Conservation (phyloP, 2,888 invertebrate genomes). For the Brachynemurus nebulosus region DNA sequence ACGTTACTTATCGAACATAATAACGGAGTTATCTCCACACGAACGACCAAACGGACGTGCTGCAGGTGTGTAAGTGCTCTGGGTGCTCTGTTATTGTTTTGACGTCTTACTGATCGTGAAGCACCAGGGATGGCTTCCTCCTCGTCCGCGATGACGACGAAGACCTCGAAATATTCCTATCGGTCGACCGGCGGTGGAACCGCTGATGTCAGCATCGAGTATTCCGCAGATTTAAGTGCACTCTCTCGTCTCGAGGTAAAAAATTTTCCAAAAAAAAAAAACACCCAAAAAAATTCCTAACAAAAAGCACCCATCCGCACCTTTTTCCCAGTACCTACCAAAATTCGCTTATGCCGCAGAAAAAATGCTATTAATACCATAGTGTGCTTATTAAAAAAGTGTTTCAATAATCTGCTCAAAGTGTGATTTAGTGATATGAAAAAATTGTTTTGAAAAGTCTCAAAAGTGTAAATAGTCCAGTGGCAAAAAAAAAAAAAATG, state of each 20-base stretch:
- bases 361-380: too few relatives aligned
- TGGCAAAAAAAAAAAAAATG: too few relatives aligned
- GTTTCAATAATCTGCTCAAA: too few relatives aligned
- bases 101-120: slow-evolving; percentile 7
- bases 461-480: too few relatives aligned
- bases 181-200: slow-evolving; percentile 61
- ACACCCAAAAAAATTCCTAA: too few relatives aligned
- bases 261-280: too few relatives aligned
- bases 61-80: slow-evolving; percentile 32
- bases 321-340: too few relatives aligned
- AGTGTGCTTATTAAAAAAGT: too few relatives aligned
- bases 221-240: slow-evolving; percentile 85
- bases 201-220: slow-evolving; percentile 90
- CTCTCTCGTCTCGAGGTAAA: slow-evolving; percentile 90
- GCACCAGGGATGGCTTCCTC: slow-evolving; percentile 38
- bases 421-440: too few relatives aligned
- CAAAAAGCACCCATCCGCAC: too few relatives aligned
- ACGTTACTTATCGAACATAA: slow-evolving; percentile 21
- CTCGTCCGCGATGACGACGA: slow-evolving; percentile 64
- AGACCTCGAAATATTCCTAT: slow-evolving; percentile 85
- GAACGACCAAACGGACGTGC: slow-evolving; percentile 42
- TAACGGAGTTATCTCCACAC: slow-evolving; percentile 39
- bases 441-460: too few relatives aligned
- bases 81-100: slow-evolving; percentile 4
- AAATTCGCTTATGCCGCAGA: too few relatives aligned